phyloP scores from a whole-genome alignment of 2,888 invertebrate species.

The Odiellus spinosus region DNA sequence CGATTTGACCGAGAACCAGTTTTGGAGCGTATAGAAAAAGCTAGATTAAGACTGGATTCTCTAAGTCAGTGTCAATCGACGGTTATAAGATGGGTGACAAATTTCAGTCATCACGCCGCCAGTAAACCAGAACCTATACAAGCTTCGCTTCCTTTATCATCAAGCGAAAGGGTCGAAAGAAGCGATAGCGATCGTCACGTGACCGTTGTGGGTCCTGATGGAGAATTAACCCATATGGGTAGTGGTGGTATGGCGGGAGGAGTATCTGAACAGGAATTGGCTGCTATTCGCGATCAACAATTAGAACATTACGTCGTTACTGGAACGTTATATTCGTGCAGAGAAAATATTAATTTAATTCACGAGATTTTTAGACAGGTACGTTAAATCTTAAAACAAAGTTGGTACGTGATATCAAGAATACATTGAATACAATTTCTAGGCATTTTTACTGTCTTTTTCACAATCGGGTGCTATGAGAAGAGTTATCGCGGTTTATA shows the following conservation, averaged over 20 bases:
- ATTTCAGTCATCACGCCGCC: constrained; percentile 29
- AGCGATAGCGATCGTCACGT: too few species aligned
- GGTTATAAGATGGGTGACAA: constrained; percentile 76
- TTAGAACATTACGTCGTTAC: constrained; percentile 39
- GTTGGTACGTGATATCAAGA: too few species aligned
- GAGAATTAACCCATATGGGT: too few species aligned
- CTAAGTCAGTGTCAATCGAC: constrained; percentile 60
- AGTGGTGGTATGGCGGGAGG: background rate
- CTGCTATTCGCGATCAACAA: background rate
- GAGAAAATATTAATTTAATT: constrained; percentile 84
- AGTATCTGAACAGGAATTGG: background rate
- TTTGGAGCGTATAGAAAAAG: constrained; percentile 24
- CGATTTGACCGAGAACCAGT: constrained; percentile 43
- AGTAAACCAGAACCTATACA: too few species aligned
- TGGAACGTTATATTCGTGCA: constrained; percentile 66
- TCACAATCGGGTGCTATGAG: constrained; percentile 71
- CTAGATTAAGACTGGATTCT: constrained; percentile 41
- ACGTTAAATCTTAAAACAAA: constrained; percentile 5
- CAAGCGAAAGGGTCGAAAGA: too few species aligned
- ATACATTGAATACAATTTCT: constrained; percentile 14
- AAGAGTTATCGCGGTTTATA: constrained; percentile 77
- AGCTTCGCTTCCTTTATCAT: too few species aligned
- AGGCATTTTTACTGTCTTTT: constrained; percentile 74
- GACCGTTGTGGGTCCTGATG: too few species aligned
- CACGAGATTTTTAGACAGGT: constrained; percentile 80